Base-by-base conservation (phyloP, 2,797 vertebrate genomes). In the Austrolebias charrua region DNA sequence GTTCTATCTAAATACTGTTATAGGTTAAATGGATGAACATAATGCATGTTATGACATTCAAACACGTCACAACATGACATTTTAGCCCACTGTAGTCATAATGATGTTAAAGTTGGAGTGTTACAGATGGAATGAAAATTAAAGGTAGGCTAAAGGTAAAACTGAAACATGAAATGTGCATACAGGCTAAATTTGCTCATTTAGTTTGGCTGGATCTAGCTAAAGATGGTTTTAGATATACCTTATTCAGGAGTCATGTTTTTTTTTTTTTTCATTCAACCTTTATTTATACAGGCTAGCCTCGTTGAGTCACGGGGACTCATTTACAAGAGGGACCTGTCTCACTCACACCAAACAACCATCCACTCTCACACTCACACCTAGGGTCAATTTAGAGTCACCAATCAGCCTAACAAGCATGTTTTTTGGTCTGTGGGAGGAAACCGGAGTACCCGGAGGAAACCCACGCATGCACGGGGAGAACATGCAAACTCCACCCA, bases 61-160 rank as follows among this genome's bases (percentile, higher is more conserved):
- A 28, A 60, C n/a, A n/a, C n/a, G n/a, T n/a, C n/a, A n/a, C n/a
- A n/a, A n/a, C 19, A 49, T 49, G 46, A 19, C 19, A 49, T 60
- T 11, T 15, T 49, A 12, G 6, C 16, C 8, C 18, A 19, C 12
- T 40, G n/a, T 18, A 38, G 19, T 12, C 40, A 54, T 13, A 3
- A 24, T 2, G 52, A 19, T 54, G 52, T 33, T 33, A 33, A 33
- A 33, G 31, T 33, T 33, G 8, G 31, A 33, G 31, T 42, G 54
- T 43, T 10, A 13, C 6, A 16, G 4, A 55, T 8, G 54, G 40
- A 16, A 55, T 55, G 54, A 24, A 55, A 24, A 28, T 55, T 16
- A 55, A 14, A 15, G 53, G 35, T 14, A n/a, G n/a, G n/a, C n/a
- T n/a, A 42, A 42, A 55, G 20, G 3, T 55, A 40, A 44, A 4